These are phyloP conservation scores for Phymastichus coffea DNA, from an alignment of 1,140 invertebrate species.

Conservation along the genomic window DNA sequence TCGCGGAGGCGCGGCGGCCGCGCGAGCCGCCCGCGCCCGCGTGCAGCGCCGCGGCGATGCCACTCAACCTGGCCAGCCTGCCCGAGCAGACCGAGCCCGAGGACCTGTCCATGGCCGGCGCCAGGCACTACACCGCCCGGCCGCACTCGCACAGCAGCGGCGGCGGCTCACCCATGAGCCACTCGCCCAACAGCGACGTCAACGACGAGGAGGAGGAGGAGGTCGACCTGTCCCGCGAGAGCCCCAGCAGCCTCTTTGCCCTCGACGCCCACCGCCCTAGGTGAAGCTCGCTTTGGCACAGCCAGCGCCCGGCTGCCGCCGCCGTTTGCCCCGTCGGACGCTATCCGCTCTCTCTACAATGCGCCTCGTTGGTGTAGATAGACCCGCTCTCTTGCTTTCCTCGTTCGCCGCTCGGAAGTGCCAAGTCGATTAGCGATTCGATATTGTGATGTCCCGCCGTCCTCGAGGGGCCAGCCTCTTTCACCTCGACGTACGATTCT, in stretches of 20 bases:
- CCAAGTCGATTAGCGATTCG: too few species aligned
- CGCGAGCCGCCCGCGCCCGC: conserved; percentile 45
- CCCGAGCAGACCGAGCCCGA: conserved; percentile 89
- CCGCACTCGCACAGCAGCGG: conserved; percentile 44
- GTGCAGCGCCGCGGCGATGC: conserved; percentile 43
- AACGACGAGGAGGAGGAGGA: conserved; percentile 44
- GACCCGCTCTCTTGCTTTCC: too few species aligned
- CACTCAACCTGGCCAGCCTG: conserved; percentile 48
- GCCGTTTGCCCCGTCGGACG: conserved; percentile 1
- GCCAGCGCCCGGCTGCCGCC: neutral
- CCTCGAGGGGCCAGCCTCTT: too few species aligned
- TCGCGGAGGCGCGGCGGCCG: conserved; percentile 29
- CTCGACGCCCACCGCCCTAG: conserved; percentile 26
- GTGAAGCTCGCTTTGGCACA: too few species aligned
- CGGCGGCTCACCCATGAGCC: conserved; percentile 43
- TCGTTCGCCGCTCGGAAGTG: too few species aligned
- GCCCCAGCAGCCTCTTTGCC: conserved; percentile 40
- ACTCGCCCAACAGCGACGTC: conserved; percentile 40
- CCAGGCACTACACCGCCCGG: neutral
- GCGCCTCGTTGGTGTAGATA: neutral
- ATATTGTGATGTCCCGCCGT: too few species aligned
- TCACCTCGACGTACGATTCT: too few species aligned
- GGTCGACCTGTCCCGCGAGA: conserved; percentile 24
- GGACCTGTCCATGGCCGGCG: conserved; percentile 69
- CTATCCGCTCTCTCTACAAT: too few species aligned